These are phyloP conservation scores for Origma solitaria DNA, from an alignment of 2,113 vertebrate genomes.

Conservation along the genomic window DNA sequence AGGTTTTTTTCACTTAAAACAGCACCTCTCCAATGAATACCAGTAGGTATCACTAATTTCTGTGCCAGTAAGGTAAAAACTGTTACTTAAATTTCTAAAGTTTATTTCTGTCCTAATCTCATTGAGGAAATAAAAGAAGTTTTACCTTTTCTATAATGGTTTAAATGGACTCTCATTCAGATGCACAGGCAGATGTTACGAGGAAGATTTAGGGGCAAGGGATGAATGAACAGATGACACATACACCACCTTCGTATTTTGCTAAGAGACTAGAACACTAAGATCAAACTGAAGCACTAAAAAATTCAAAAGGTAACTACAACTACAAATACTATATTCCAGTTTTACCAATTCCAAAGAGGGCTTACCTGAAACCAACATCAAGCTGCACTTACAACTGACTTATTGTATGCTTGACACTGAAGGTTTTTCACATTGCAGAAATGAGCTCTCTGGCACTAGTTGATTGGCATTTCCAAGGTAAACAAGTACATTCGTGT, in stretches of 20 bases:
- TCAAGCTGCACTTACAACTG: neutral
- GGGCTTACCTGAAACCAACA: neutral
- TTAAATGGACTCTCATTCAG: neutral
- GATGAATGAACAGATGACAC: neutral
- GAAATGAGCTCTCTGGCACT: neutral
- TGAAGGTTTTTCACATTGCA: neutral
- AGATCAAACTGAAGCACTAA: neutral
- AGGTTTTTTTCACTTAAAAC: neutral
- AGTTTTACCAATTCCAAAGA: neutral
- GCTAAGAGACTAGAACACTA: neutral
- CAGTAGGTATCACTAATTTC: neutral
- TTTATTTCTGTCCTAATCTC: neutral
- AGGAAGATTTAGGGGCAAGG: neutral
- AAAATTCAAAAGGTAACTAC: neutral
- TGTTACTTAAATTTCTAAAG: neutral
- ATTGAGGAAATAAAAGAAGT: neutral
- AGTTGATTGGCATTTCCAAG: neutral
- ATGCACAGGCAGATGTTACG: neutral
- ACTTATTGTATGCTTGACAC: neutral
- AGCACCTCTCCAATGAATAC: neutral
- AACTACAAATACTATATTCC: neutral
- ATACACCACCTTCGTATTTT: neutral
- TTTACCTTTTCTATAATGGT: neutral
- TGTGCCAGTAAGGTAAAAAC: neutral
- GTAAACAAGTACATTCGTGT: neutral